A percentile compares a stretch with the other conserved stretches of the same genome.
These are phyloP conservation scores for Cherax destructor DNA, from an alignment of 1,140 invertebrate genomes.

Conservation along the genomic window DNA sequence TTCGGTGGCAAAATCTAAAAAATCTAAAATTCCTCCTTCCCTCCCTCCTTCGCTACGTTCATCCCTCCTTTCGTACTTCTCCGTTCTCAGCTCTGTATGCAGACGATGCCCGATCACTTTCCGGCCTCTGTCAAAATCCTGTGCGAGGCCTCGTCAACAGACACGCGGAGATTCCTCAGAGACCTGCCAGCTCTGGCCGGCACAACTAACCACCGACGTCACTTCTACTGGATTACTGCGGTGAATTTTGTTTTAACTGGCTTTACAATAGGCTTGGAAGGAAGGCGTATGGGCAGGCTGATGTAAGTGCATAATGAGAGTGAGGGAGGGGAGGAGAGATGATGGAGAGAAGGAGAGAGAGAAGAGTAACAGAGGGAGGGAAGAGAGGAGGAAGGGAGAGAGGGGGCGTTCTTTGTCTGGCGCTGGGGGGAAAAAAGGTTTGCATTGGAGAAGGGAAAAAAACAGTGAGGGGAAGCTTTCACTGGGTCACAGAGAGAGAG, in stretches of 20 bases:
- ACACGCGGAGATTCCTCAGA: not conserved
- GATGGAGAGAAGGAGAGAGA: too few species aligned
- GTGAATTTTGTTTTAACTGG: not conserved
- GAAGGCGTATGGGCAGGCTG: not conserved
- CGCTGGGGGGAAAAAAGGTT: not conserved
- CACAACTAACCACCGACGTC: not conserved
- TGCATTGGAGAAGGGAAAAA: not conserved
- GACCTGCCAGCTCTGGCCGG: too few species aligned
- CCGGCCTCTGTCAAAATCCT: not conserved
- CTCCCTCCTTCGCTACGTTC: not conserved
- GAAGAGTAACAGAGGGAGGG: too few species aligned
- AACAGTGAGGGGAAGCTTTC: not conserved
- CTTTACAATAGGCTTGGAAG: not conserved
- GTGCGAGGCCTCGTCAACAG: not conserved
- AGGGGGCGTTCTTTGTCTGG: not conserved
- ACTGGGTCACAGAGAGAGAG: slow-evolving; percentile 1
- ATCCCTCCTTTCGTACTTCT: not conserved
- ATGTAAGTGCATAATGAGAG: not conserved
- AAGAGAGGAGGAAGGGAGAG: not conserved
- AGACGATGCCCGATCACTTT: not conserved
- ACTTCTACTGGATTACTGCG: not conserved
- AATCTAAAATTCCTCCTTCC: too few species aligned
- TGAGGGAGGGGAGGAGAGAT: too few species aligned
- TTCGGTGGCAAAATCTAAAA: too few species aligned
- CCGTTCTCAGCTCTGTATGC: not conserved